phyloP scores from a whole-genome alignment of 2,797 vertebrate species.

The Parambassis ranga region DNA sequence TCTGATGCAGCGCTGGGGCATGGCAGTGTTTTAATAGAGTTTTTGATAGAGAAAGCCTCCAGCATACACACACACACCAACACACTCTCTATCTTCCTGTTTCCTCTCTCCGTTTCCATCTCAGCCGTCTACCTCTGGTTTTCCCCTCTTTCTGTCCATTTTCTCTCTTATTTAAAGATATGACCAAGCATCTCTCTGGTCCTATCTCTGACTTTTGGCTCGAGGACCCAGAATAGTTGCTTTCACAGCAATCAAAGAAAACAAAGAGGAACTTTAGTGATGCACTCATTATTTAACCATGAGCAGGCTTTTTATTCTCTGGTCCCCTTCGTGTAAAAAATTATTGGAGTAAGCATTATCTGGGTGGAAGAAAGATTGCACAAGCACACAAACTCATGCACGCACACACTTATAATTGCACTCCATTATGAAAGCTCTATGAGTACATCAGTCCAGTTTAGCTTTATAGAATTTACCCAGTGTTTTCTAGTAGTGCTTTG shows the following conservation, averaged over 20 bases:
- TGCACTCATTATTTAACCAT: constrained; percentile 71
- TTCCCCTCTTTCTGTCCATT: not conserved
- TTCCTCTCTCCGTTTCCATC: constrained; percentile 34
- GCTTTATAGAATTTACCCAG: constrained; percentile 35
- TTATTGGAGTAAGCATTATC: constrained; percentile 64
- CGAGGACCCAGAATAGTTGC: constrained; percentile 33
- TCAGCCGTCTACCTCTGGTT: constrained; percentile 5
- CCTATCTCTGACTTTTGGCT: constrained; percentile 34
- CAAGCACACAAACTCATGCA: constrained; percentile 17
- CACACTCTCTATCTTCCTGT: constrained; percentile 21
- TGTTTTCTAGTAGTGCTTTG: not conserved
- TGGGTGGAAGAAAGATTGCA: constrained; percentile 25
- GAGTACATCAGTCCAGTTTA: constrained; percentile 14
- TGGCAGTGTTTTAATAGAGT: constrained; percentile 72
- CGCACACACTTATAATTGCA: constrained; percentile 31
- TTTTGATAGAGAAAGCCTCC: constrained; percentile 66
- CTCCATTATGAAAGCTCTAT: constrained; percentile 39
- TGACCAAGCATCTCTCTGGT: constrained; percentile 7
- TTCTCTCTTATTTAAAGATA: constrained; percentile 40
- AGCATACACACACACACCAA: constrained; percentile 51
- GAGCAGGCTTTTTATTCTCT: constrained; percentile 59
- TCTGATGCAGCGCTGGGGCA: constrained; percentile 64
- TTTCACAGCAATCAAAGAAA: constrained; percentile 61
- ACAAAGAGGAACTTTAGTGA: constrained; percentile 60
- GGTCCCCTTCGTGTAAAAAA: constrained; percentile 55